Evolutionary conservation across 1,140 invertebrate genomes (phyloP).

Genomic region (Yoshiicerus persimilis): DNA sequence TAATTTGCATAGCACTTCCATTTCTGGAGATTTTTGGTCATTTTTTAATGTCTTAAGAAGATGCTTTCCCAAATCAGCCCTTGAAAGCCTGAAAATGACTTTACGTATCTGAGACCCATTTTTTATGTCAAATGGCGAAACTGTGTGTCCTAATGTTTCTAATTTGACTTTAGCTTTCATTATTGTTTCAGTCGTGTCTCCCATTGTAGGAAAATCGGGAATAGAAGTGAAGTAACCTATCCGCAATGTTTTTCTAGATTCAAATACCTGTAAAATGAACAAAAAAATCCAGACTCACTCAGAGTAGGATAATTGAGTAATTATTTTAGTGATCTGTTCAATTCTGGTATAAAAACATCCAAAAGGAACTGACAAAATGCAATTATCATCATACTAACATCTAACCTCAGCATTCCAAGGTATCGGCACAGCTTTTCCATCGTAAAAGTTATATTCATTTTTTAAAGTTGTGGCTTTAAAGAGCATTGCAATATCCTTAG

Average conservation of each 20-base stretch:
- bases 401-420: constrained; percentile 44
- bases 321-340: too few relatives aligned
- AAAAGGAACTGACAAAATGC: neutral
- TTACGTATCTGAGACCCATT: neutral
- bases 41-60: neutral
- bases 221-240: constrained; percentile 42
- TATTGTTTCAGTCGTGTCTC: constrained; percentile 33
- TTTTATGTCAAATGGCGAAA: constrained; percentile 27
- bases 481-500: constrained; percentile 1
- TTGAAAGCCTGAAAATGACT: neutral
- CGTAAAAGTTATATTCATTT: constrained; percentile 32
- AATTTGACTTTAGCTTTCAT: constrained; percentile 31
- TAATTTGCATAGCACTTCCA: neutral
- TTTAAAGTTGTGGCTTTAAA: constrained; percentile 35
- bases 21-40: neutral
- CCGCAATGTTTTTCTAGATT: neutral
- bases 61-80: neutral
- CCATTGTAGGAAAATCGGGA: constrained; percentile 15
- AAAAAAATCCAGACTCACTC: neutral
- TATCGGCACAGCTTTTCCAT: constrained; percentile 42
- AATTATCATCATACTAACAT: neutral
- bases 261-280: constrained; percentile 24
- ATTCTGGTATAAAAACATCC: too few relatives aligned
- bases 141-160: constrained; percentile 33
- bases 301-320: too few relatives aligned